Percentiles rank a stretch among this genome's conserved stretches.
phyloP scores from a whole-genome alignment of 2,888 invertebrate species.

The Mellilla xanthometata region DNA sequence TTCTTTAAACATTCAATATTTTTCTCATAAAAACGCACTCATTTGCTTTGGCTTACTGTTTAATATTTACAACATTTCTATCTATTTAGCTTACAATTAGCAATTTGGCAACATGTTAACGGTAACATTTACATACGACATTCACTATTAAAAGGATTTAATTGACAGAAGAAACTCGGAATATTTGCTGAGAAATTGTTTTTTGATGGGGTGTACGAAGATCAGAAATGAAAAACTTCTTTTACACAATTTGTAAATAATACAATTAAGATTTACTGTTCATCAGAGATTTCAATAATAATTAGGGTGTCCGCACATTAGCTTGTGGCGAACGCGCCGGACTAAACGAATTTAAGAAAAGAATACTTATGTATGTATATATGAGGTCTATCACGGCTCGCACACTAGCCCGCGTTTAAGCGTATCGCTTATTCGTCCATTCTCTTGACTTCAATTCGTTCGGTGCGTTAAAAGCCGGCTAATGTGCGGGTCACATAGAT shows the following conservation, averaged over 20 bases:
- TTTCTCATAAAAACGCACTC: conserved; percentile 63
- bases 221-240: neutral
- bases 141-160: conserved; percentile 50
- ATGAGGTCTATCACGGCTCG: too few species aligned
- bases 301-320: too few species aligned
- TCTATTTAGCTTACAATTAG: conserved; percentile 69
- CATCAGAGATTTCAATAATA: too few species aligned
- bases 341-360: too few species aligned
- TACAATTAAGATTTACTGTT: too few species aligned
- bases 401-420: too few species aligned
- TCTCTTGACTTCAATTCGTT: too few species aligned
- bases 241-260: neutral
- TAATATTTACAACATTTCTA: conserved; percentile 74
- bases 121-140: conserved; percentile 66
- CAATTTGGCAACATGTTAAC: conserved; percentile 77
- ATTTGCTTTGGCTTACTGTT: conserved; percentile 61
- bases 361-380: too few species aligned
- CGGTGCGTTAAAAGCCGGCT: too few species aligned
- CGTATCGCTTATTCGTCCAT: too few species aligned
- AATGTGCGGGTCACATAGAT: too few species aligned
- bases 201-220: neutral
- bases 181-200: conserved; percentile 19
- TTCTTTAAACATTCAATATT: conserved; percentile 57
- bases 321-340: too few species aligned
- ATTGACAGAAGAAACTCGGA: conserved; percentile 71